Percentiles rank a stretch among this genome's conserved stretches.
These are phyloP conservation scores for Paratilapia polleni DNA, from an alignment of 2,113 vertebrate genomes.

Conservation along the genomic window DNA sequence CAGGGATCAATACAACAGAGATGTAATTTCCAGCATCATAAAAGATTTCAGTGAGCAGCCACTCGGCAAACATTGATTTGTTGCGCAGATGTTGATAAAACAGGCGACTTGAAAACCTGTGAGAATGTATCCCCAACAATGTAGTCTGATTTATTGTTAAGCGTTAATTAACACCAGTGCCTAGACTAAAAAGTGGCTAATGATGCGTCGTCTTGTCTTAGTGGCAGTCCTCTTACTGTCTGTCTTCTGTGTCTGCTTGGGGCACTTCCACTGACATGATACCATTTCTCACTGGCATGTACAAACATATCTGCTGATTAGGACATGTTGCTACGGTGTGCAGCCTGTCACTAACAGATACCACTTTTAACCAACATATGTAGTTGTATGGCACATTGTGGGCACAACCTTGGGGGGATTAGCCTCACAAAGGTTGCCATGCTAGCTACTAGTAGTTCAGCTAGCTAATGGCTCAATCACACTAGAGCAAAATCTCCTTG, in stretches of 20 bases:
- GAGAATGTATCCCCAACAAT: background rate
- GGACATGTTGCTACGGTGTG: background rate
- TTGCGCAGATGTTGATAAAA: constrained; percentile 28
- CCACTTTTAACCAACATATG: background rate
- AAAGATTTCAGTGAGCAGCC: constrained; percentile 30
- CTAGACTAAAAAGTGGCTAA: background rate
- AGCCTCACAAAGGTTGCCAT: background rate
- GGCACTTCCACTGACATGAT: background rate
- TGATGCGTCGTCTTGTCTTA: background rate
- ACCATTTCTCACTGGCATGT: background rate
- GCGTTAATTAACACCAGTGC: background rate
- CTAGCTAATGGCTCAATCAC: background rate
- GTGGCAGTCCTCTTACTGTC: background rate
- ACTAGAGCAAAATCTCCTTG: background rate
- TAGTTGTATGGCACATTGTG: background rate
- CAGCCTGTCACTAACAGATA: background rate
- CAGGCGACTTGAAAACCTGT: background rate
- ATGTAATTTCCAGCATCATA: constrained; percentile 22
- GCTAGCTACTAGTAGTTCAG: background rate
- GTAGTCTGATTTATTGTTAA: background rate
- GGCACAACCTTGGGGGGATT: background rate
- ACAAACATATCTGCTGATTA: background rate
- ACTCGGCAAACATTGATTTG: constrained; percentile 34
- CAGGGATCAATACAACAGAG: constrained; percentile 24
- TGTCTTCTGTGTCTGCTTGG: background rate